Evolutionary conservation across 1,140 invertebrate species (phyloP).

Genomic region (Formica exsecta): DNA sequence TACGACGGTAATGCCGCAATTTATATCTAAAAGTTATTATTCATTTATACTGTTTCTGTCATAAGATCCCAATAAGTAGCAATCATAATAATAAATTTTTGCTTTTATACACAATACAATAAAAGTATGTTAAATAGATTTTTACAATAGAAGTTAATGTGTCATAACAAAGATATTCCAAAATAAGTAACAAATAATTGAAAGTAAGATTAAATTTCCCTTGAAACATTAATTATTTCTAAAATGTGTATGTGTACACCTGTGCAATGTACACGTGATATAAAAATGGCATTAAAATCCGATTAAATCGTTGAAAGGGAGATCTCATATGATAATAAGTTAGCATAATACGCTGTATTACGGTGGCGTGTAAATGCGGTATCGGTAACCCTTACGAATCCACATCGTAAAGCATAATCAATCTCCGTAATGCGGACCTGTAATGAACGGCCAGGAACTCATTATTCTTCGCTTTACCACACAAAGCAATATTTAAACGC

Average conservation of each 20-base stretch:
- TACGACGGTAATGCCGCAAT: neutral
- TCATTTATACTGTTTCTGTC: neutral
- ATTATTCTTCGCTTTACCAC: conserved; percentile 57
- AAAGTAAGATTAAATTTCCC: neutral
- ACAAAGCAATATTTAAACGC: conserved; percentile 67
- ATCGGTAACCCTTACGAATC: conserved; percentile 51
- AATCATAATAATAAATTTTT: conserved; percentile 37
- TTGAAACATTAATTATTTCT: neutral
- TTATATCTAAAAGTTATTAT: conserved; percentile 31
- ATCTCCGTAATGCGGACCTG: conserved; percentile 51
- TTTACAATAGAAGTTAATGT: neutral
- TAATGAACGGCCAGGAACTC: conserved; percentile 54
- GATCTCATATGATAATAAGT: conserved; percentile 3
- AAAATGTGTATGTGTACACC: neutral
- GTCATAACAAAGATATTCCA: neutral
- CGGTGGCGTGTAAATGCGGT: conserved; percentile 24
- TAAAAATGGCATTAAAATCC: neutral
- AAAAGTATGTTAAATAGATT: neutral
- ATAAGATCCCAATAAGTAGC: conserved; percentile 26
- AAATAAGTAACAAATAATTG: neutral
- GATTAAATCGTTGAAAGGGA: conserved; percentile 25
- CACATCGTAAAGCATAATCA: conserved; percentile 47
- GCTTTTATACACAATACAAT: neutral
- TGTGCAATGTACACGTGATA: neutral
- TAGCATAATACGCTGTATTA: conserved; percentile 22